Percentiles rank a stretch among this genome's conserved stretches.
Conservation (phyloP, 2,888 invertebrate species). For the Taenaris catops region DNA sequence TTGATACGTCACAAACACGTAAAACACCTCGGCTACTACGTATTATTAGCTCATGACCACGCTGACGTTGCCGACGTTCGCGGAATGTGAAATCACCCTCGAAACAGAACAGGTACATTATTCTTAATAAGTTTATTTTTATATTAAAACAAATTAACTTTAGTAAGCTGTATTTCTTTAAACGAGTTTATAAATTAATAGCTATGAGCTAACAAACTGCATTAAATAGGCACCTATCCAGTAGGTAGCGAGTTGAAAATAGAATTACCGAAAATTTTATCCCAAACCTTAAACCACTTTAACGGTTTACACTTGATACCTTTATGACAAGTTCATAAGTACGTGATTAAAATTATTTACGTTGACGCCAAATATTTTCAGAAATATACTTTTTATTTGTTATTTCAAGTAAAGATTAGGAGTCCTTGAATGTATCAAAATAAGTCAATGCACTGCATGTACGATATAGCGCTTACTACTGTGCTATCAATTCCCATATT, state of each 20-base stretch:
- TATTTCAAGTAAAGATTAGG: no score
- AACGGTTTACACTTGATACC: not conserved
- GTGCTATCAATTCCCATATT: no score
- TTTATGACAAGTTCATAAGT: not conserved
- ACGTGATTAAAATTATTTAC: not conserved
- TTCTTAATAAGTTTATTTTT: slow-evolving; percentile 19
- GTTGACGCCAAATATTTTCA: no score
- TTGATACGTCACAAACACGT: slow-evolving; percentile 14
- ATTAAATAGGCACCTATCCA: no score
- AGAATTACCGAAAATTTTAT: not conserved
- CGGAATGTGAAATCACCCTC: slow-evolving; percentile 18
- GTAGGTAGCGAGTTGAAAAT: not conserved
- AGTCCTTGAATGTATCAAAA: slow-evolving; percentile 2
- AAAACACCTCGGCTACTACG: slow-evolving; percentile 14
- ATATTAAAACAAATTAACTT: slow-evolving; percentile 15
- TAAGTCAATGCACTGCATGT: slow-evolving; percentile 5
- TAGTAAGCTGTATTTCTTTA: slow-evolving; percentile 15
- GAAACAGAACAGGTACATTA: slow-evolving; percentile 20
- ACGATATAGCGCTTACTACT: no score
- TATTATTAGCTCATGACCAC: slow-evolving; percentile 22
- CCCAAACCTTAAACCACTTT: not conserved
- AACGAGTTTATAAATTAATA: slow-evolving; percentile 9
- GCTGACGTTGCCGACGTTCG: slow-evolving; percentile 13
- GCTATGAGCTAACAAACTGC: slow-evolving; percentile 3
- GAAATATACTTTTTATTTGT: no score